Evolutionary conservation across 2,113 vertebrate species (phyloP).

Genomic region (Plectropomus leopardus): DNA sequence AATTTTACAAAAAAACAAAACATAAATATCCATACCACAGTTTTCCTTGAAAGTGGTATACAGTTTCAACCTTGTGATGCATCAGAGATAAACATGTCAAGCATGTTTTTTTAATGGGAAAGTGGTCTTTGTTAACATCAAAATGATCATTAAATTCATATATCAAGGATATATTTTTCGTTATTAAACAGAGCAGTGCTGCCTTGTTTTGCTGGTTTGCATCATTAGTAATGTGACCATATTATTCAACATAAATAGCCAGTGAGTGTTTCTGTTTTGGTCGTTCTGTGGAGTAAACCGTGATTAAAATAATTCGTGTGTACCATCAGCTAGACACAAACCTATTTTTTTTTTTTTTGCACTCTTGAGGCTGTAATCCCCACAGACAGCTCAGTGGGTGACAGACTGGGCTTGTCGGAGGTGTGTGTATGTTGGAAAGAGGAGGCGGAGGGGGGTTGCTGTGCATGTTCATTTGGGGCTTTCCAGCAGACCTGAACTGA

Average conservation of each 20-base stretch:
- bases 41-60: too few relatives aligned
- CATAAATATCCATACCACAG: too few relatives aligned
- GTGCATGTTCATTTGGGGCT: constrained; percentile 79
- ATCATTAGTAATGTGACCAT: neutral
- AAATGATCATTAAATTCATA: too few relatives aligned
- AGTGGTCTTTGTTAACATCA: too few relatives aligned
- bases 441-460: constrained; percentile 27
- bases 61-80: too few relatives aligned
- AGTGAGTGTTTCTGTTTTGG: neutral
- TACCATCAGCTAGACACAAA: constrained; percentile 52
- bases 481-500: constrained; percentile 81
- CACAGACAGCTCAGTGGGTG: constrained; percentile 81
- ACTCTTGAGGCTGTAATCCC: constrained; percentile 71
- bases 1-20: too few relatives aligned
- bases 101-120: too few relatives aligned
- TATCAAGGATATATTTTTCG: too few relatives aligned
- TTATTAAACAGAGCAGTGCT: neutral
- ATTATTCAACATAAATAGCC: constrained; percentile 1
- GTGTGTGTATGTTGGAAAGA: constrained; percentile 49
- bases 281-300: constrained; percentile 17
- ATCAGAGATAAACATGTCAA: too few relatives aligned
- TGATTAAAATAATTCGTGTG: constrained; percentile 42
- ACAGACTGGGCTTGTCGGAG: constrained; percentile 71
- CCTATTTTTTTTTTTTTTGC: constrained; percentile 48
- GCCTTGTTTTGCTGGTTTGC: constrained; percentile 5